Evolutionary conservation across 2,888 invertebrate genomes (phyloP).

Genomic region (Netelia inedita): DNA sequence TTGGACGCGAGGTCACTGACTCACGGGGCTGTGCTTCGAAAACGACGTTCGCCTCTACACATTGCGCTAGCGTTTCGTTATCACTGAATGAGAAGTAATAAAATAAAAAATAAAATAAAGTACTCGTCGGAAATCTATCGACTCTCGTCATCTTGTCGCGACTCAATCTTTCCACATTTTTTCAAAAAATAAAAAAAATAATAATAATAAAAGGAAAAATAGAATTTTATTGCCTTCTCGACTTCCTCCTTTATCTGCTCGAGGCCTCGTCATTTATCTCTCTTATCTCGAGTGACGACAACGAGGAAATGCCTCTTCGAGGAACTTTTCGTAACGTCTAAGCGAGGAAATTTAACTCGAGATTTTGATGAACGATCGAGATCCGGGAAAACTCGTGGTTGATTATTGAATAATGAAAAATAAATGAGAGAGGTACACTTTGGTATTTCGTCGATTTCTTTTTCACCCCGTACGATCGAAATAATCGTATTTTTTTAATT

Average conservation of each 20-base stretch:
- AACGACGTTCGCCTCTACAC: not conserved
- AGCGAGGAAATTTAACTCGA: not conserved
- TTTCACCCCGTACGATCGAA: no score
- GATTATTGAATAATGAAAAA: no score
- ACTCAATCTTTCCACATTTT: not conserved
- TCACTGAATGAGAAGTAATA: not conserved
- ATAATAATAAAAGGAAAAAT: no score
- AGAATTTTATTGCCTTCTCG: not conserved
- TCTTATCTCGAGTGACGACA: not conserved
- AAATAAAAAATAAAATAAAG: not conserved
- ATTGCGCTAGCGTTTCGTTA: not conserved
- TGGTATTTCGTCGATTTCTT: no score
- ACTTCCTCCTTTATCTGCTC: not conserved
- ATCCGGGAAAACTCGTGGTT: no score
- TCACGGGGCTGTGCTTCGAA: constrained; percentile 74
- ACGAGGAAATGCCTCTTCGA: not conserved
- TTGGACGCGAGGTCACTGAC: constrained; percentile 81
- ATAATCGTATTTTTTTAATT: no score
- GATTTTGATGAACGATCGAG: not conserved
- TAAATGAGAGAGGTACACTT: no score
- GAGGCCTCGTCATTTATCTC: not conserved
- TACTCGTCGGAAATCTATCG: not conserved
- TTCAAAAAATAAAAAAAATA: no score
- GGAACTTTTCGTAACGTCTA: not conserved
- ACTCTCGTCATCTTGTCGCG: not conserved